A percentile compares a stretch with the other conserved stretches of the same genome.
These are phyloP conservation scores for Octopus bimaculoides DNA, from an alignment of 1,140 invertebrate genomes.

Conservation along the genomic window DNA sequence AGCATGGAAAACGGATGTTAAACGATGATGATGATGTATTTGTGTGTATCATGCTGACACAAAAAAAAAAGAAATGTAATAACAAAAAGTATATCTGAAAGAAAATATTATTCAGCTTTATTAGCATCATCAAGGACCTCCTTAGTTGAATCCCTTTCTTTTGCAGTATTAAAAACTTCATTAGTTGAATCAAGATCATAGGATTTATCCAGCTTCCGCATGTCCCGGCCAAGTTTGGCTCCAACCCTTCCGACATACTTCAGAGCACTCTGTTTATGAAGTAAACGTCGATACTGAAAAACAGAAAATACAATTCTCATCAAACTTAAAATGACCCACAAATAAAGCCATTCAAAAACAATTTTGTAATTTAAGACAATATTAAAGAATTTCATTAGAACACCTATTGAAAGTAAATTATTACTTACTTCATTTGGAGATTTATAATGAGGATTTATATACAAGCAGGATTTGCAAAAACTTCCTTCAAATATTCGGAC, in stretches of 20 bases:
- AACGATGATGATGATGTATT: too few species aligned
- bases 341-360: too few species aligned
- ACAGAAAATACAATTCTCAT: constrained; percentile 20
- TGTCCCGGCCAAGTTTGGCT: constrained; percentile 73
- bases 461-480: constrained; percentile 87
- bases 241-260: constrained; percentile 78
- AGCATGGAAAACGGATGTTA: too few species aligned
- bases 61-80: too few species aligned
- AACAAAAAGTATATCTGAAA: too few species aligned
- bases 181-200: constrained; percentile 68
- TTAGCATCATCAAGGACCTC: not conserved
- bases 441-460: constrained; percentile 90
- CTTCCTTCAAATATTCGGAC: constrained; percentile 92
- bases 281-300: constrained; percentile 67
- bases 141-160: constrained; percentile 25
- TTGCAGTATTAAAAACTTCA: constrained; percentile 62
- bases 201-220: constrained; percentile 62
- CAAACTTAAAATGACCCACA: too few species aligned
- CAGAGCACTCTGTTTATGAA: constrained; percentile 69
- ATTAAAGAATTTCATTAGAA: too few species aligned
- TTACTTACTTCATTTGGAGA: constrained; percentile 77
- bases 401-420: too few species aligned
- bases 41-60: too few species aligned
- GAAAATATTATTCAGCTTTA: too few species aligned
- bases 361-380: too few species aligned